phyloP scores from a whole-genome alignment of 2,113 vertebrate species.

The Eurypyga helias region DNA sequence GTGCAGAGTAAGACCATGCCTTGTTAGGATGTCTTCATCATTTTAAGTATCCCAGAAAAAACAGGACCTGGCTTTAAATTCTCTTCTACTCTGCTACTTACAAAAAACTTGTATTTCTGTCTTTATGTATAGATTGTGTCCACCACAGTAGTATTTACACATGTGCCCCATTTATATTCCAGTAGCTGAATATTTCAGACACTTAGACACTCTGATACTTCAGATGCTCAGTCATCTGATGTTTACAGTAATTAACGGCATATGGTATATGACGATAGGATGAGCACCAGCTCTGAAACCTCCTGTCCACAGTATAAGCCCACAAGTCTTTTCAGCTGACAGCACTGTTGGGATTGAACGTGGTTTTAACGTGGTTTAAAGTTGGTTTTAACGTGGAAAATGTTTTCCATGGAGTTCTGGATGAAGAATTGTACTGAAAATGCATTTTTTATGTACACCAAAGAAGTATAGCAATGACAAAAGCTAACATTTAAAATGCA shows the following conservation, averaged over 20 bases:
- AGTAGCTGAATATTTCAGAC: background rate
- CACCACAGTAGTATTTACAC: background rate
- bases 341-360: background rate
- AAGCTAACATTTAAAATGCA: conserved; percentile 70
- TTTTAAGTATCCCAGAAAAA: background rate
- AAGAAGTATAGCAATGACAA: background rate
- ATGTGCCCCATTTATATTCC: background rate
- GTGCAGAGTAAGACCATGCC: background rate
- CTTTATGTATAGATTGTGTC: background rate
- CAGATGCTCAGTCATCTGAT: background rate
- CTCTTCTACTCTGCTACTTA: background rate
- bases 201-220: background rate
- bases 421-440: background rate
- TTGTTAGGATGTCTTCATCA: background rate
- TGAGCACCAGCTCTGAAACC: background rate
- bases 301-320: background rate
- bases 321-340: background rate
- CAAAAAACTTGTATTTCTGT: background rate
- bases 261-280: background rate
- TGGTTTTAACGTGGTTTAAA: background rate
- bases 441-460: background rate
- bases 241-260: background rate
- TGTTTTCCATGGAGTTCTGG: background rate
- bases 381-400: background rate
- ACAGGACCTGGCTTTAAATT: background rate